These are phyloP conservation scores for Lissonota sp. DNA, from an alignment of 2,888 invertebrate genomes.

Conservation along the genomic window DNA sequence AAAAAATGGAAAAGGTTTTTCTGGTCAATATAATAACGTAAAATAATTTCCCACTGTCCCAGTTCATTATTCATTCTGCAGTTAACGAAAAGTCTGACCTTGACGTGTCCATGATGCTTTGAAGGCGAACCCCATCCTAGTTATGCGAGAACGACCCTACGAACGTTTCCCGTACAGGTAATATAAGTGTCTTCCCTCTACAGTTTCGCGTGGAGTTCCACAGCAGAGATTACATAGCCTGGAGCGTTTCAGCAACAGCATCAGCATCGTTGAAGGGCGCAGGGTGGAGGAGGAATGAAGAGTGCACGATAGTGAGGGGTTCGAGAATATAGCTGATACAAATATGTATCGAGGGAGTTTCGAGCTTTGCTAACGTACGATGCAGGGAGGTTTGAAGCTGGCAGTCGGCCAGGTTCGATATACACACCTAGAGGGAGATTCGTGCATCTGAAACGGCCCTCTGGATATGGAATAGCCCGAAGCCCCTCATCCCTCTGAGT, in stretches of 20 bases:
- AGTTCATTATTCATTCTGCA: no score
- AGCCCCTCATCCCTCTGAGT: slow-evolving; percentile 25
- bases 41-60: no score
- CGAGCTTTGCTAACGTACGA: slow-evolving; percentile 9
- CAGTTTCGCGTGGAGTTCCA: slow-evolving; percentile 8
- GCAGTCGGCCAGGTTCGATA: slow-evolving; percentile 58
- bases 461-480: slow-evolving; percentile 15
- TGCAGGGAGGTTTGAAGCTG: slow-evolving; percentile 42
- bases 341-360: slow-evolving; percentile 62
- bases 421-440: slow-evolving; percentile 47
- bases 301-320: slow-evolving; percentile 47
- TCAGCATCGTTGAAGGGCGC: slow-evolving; percentile 43
- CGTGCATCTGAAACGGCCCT: slow-evolving; percentile 48
- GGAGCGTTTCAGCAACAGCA: slow-evolving; percentile 24
- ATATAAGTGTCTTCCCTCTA: slow-evolving; percentile 17
- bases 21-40: no score
- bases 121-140: no score
- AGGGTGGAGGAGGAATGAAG: slow-evolving; percentile 33
- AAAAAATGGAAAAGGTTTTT: slow-evolving; percentile 12
- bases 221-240: slow-evolving; percentile 12
- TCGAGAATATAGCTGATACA: slow-evolving; percentile 55
- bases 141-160: neutral
- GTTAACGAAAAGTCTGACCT: no score
- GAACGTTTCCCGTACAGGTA: no score
- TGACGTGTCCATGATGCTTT: no score